Evolutionary conservation across 2,113 vertebrate species (phyloP).

Genomic region (Neodontobutis hainanensis): DNA sequence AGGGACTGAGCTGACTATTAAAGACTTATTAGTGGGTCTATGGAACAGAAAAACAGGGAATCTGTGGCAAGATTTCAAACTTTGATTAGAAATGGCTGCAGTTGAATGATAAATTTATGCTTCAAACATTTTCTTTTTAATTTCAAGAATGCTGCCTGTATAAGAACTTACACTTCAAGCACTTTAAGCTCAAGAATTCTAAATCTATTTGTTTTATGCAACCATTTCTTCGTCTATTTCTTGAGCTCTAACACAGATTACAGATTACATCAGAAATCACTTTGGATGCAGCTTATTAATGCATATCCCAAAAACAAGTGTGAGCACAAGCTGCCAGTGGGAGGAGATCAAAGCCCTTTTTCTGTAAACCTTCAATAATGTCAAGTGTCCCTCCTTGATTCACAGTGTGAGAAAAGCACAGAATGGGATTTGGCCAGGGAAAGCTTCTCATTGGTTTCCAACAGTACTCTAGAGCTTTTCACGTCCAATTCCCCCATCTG

Average conservation of each 20-base stretch:
- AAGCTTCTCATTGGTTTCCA: slow-evolving; percentile 57
- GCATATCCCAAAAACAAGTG: slow-evolving; percentile 12
- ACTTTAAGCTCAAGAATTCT: too few relatives aligned
- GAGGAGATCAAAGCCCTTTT: slow-evolving; percentile 22
- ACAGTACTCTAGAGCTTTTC: slow-evolving; percentile 33
- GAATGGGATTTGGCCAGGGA: slow-evolving; percentile 40
- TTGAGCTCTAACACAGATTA: background rate
- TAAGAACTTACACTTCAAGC: too few relatives aligned
- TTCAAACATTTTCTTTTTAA: too few relatives aligned
- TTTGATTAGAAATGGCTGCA: too few relatives aligned
- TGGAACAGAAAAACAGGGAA: slow-evolving; percentile 7
- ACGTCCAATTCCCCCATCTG: slow-evolving; percentile 49
- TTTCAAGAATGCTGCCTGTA: too few relatives aligned
- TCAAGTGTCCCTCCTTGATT: slow-evolving; percentile 30
- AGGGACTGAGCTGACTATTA: slow-evolving; percentile 22
- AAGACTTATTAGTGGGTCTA: slow-evolving; percentile 9
- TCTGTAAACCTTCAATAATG: slow-evolving; percentile 44
- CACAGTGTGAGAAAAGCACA: slow-evolving; percentile 16
- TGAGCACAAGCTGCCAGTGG: slow-evolving; percentile 32
- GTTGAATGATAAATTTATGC: too few relatives aligned
- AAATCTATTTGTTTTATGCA: too few relatives aligned
- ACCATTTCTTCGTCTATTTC: too few relatives aligned
- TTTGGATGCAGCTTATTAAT: slow-evolving; percentile 14
- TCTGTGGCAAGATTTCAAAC: too few relatives aligned
- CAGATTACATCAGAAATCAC: background rate